Conservation (phyloP, 2,113 vertebrate species). For the Pipa parva region DNA sequence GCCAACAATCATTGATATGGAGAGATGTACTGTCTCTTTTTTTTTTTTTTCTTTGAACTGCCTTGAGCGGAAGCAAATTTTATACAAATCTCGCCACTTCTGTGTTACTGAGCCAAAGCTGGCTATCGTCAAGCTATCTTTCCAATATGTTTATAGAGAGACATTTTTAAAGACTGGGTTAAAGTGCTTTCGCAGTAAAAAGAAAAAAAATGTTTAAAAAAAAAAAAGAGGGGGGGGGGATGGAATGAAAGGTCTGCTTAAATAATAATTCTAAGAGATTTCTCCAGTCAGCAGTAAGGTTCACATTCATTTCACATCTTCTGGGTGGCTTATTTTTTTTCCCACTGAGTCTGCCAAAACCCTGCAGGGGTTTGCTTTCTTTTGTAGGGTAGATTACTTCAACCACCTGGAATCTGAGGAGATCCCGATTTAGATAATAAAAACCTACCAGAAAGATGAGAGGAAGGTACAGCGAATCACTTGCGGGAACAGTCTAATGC, state of each 20-base stretch:
- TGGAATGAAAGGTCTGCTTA: conserved; percentile 14
- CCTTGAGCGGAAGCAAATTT: conserved; percentile 19
- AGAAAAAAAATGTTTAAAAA: too few relatives aligned
- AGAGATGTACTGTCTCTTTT: not conserved
- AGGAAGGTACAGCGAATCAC: not conserved
- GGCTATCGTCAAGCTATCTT: conserved; percentile 31
- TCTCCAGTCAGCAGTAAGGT: conserved; percentile 11
- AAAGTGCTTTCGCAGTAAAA: conserved; percentile 28
- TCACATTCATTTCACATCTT: conserved; percentile 28
- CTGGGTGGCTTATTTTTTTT: conserved; percentile 35
- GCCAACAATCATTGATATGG: conserved; percentile 6
- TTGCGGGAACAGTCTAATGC: not conserved
- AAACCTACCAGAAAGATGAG: not conserved
- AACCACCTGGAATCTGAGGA: conserved; percentile 26
- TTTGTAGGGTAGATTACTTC: conserved; percentile 12
- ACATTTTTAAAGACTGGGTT: conserved; percentile 19
- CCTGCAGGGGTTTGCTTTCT: conserved; percentile 36
- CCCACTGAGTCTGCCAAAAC: conserved; percentile 18
- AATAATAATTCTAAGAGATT: conserved; percentile 10
- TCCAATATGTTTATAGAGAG: conserved; percentile 28
- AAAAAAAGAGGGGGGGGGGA: too few relatives aligned
- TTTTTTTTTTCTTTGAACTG: conserved; percentile 20
- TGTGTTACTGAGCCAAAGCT: conserved; percentile 1
- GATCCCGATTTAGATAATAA: conserved; percentile 12
- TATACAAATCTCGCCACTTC: conserved; percentile 19